A percentile compares a stretch with the other conserved stretches of the same genome.
Evolutionary conservation across 2,888 invertebrate genomes (phyloP).

Genomic region (Atherix ibis): DNA sequence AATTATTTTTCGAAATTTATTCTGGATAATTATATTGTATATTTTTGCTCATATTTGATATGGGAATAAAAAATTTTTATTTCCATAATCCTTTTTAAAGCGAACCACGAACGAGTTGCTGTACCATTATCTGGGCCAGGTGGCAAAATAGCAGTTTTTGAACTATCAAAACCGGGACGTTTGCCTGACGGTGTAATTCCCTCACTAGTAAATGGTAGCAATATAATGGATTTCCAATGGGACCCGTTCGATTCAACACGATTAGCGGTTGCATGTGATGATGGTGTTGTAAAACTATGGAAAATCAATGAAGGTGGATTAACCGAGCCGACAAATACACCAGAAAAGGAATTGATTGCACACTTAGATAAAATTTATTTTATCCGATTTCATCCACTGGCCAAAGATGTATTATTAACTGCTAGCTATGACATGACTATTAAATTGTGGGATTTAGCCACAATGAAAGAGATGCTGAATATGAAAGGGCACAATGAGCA

Average conservation of each 20-base stretch:
- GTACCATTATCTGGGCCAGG: conserved; percentile 83
- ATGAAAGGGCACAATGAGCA: conserved; percentile 69
- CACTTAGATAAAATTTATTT: conserved; percentile 86
- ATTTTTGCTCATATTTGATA: too few species aligned
- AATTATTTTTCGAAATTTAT: too few species aligned
- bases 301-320: conserved; percentile 54
- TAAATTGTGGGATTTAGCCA: conserved; percentile 68
- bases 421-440: conserved; percentile 83
- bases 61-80: conserved; percentile 1
- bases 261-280: conserved; percentile 79
- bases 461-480: conserved; percentile 45
- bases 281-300: conserved; percentile 71
- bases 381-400: conserved; percentile 80
- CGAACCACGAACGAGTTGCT: conserved; percentile 73
- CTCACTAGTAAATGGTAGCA: conserved; percentile 78
- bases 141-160: conserved; percentile 75
- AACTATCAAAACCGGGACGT: conserved; percentile 60
- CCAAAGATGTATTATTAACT: conserved; percentile 69
- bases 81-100: conserved; percentile 31
- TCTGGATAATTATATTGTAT: too few species aligned
- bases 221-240: conserved; percentile 86
- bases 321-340: conserved; percentile 63
- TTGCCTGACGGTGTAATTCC: conserved; percentile 67
- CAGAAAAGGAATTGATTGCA: conserved; percentile 51
- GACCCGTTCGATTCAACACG: conserved; percentile 75